Evolutionary conservation across 2,797 vertebrate genomes (phyloP), one percentile per base, ranked within the genome.

Genomic region (Acrossocheilus wenchowensis): DNA sequence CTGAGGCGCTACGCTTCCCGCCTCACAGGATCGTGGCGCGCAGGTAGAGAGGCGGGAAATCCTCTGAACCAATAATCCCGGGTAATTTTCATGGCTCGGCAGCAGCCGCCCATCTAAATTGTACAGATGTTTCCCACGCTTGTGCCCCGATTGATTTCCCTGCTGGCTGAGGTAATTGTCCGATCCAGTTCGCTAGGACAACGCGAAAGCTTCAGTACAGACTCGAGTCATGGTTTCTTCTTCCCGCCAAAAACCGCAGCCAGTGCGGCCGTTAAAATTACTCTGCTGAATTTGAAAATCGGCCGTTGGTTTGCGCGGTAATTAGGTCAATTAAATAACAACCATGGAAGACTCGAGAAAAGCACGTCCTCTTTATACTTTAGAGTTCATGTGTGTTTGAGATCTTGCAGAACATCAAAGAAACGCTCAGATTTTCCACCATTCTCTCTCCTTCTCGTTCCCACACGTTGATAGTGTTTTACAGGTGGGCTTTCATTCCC

Each of bases 71-170:
- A 89, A 88, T 90, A 90, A 90, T 91, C 88, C 88, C 2, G 43
- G 83, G 83, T 87, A 81, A 89, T 88, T 91, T 91, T 84, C 80
- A 54, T 83, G 83, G 87, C 87, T 88, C 54, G 54, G 85, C 80
- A 81, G 87, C 48, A 86, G 83, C 85, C 74, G 62, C 78, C 86
- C 78, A 87, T 90, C 87, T 81, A 82, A 91, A 86, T 83, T 78
- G 87, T 82, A 77, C 87, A 89, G 88, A 88, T 89, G 89, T 92
- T 90, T 92, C 91, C 89, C 91, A 92, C 89, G 88, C 89, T 89
- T 68, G 73, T 14, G 74, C 77, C 66, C 75, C 69, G 62, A 90
- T 91, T 85, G 88, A 87, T 89, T 91, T 90, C 89, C 89, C 87
- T 89, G 84, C 86, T 73, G 87, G 72, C 57, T 80, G 88, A 86